These are phyloP conservation scores for Coracias cyanogaster DNA, from an alignment of 2,797 vertebrate species.

Conservation along the genomic window DNA sequence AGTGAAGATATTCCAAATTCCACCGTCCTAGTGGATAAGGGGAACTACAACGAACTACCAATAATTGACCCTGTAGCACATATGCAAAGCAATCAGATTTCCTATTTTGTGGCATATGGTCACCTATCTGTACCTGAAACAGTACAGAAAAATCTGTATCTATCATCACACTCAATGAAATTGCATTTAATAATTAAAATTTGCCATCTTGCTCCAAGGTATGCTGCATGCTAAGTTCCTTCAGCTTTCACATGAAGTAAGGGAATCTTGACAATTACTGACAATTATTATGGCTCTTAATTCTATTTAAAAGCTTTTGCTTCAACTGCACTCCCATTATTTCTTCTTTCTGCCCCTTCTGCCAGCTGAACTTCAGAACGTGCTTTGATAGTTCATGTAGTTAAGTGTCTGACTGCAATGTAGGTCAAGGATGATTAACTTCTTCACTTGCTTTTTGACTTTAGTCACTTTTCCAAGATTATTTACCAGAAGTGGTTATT, in stretches of 20 bases:
- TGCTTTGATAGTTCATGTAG: not conserved
- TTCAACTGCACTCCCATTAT: not conserved
- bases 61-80: not conserved
- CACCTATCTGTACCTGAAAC: not conserved
- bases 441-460: not conserved
- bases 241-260: not conserved
- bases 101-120: not conserved
- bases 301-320: not conserved
- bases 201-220: not conserved
- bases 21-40: not conserved
- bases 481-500: not conserved
- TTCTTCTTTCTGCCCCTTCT: not conserved
- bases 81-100: not conserved
- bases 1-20: not conserved
- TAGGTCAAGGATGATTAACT: not conserved
- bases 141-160: not conserved
- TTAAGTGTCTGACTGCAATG: not conserved
- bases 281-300: not conserved
- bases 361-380: not conserved
- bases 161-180: not conserved
- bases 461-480: not conserved
- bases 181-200: not conserved
- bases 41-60: not conserved
- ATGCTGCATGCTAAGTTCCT: not conserved
- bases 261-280: not conserved